These are phyloP conservation scores for Alviniconcha marisindica DNA, from an alignment of 1,140 invertebrate genomes.

Conservation along the genomic window DNA sequence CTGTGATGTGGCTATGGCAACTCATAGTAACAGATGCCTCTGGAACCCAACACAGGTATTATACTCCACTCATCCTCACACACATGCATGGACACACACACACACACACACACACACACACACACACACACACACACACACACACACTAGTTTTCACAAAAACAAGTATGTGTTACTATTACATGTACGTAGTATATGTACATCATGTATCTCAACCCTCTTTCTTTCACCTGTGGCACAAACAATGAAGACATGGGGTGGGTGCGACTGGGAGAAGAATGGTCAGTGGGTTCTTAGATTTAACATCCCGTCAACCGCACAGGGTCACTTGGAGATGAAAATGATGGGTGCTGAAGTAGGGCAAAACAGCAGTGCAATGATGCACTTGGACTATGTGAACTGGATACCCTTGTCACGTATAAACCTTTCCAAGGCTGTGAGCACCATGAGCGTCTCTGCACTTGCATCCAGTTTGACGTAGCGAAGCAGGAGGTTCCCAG, in stretches of 20 bases:
- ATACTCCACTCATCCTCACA: no score
- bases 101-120: background rate
- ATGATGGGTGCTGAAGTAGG: background rate
- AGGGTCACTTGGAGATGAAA: background rate
- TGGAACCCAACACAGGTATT: no score
- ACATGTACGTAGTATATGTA: no score
- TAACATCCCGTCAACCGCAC: background rate
- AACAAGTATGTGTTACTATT: no score
- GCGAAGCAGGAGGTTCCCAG: slow-evolving; percentile 44
- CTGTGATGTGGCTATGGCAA: no score
- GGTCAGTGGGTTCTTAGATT: background rate
- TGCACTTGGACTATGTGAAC: no score
- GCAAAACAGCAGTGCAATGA: background rate
- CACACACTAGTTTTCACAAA: background rate
- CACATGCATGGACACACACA: background rate
- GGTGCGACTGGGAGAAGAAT: no score
- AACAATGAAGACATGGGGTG: background rate
- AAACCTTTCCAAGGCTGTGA: slow-evolving; percentile 30
- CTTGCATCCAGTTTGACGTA: slow-evolving; percentile 50
- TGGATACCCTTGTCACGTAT: slow-evolving; percentile 3
- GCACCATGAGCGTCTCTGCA: slow-evolving; percentile 38
- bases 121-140: slow-evolving; percentile 5
- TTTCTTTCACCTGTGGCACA: no score
- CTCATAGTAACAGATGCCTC: no score
- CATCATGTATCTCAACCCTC: no score